Conservation (phyloP, 2,797 vertebrate genomes). For the Chelidonichthys spinosus region DNA sequence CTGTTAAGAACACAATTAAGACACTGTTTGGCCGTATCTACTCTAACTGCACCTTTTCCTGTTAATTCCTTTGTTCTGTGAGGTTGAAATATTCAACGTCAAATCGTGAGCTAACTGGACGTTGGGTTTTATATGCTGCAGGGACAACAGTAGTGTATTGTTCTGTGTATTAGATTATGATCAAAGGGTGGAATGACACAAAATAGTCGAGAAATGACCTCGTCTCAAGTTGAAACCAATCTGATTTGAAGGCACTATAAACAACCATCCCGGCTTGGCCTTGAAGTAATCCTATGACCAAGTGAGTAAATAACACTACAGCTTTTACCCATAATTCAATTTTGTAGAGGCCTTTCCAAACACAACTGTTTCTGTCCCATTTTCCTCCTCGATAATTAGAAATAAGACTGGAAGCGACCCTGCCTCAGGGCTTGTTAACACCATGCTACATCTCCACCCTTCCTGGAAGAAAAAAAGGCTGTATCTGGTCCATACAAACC, state of each 20-base stretch:
- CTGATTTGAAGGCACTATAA: conserved; percentile 34
- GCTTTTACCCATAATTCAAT: conserved; percentile 46
- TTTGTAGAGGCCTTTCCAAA: conserved; percentile 28
- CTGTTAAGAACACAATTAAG: conserved; percentile 80
- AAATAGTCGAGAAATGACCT: conserved; percentile 6
- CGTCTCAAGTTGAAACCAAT: conserved; percentile 27
- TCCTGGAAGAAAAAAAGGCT: conserved; percentile 44
- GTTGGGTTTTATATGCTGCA: conserved; percentile 1
- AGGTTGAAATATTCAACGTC: conserved; percentile 35
- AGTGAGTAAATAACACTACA: conserved; percentile 37
- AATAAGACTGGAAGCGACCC: conserved; percentile 28
- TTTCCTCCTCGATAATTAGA: conserved; percentile 42
- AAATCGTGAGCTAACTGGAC: conserved; percentile 21
- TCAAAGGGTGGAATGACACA: neutral
- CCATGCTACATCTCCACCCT: conserved; percentile 26
- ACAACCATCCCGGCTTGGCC: conserved; percentile 15
- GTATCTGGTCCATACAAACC: conserved; percentile 61
- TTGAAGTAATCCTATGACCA: conserved; percentile 31
- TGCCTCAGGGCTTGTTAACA: conserved; percentile 43
- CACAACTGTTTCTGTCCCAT: conserved; percentile 17
- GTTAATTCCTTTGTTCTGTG: conserved; percentile 51
- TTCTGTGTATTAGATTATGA: conserved; percentile 15
- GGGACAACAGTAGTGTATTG: neutral
- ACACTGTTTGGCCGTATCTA: conserved; percentile 77
- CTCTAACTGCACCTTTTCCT: conserved; percentile 58